phyloP scores from a whole-genome alignment of 2,888 invertebrate genomes.

The Lepidochitona cinerea region DNA sequence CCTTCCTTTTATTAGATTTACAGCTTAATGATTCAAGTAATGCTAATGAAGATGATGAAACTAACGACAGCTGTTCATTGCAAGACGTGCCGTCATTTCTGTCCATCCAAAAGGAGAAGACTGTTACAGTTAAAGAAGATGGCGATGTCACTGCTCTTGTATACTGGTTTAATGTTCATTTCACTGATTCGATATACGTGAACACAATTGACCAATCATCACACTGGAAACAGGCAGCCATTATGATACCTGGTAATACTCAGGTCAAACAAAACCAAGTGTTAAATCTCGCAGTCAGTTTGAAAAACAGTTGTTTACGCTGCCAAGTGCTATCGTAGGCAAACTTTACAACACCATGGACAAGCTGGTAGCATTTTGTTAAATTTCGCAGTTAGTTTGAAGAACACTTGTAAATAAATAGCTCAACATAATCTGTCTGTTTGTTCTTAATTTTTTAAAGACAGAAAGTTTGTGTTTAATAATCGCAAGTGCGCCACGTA shows the following conservation, averaged over 20 bases:
- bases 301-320: slow-evolving; percentile 55
- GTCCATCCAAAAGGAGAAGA: slow-evolving; percentile 35
- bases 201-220: slow-evolving; percentile 46
- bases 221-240: slow-evolving; percentile 59
- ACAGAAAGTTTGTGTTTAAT: too few relatives aligned
- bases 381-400: too few relatives aligned
- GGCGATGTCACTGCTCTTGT: slow-evolving; percentile 55
- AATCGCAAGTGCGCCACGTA: too few relatives aligned
- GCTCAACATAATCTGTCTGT: too few relatives aligned
- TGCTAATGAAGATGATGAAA: not conserved
- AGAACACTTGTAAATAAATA: too few relatives aligned
- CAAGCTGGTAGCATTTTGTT: too few relatives aligned
- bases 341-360: too few relatives aligned
- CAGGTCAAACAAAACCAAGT: slow-evolving; percentile 38
- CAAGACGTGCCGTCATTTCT: slow-evolving; percentile 34
- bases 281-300: slow-evolving; percentile 37
- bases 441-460: too few relatives aligned
- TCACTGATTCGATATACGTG: slow-evolving; percentile 38
- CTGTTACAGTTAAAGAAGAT: slow-evolving; percentile 37
- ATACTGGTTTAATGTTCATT: slow-evolving; percentile 60
- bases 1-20: slow-evolving; percentile 52
- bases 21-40: slow-evolving; percentile 37
- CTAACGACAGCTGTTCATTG: too few relatives aligned
- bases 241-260: slow-evolving; percentile 45
- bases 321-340: too few relatives aligned